These are phyloP conservation scores for Pongo pygmaeus DNA, from an alignment of 2,113 vertebrate genomes.

Conservation along the genomic window DNA sequence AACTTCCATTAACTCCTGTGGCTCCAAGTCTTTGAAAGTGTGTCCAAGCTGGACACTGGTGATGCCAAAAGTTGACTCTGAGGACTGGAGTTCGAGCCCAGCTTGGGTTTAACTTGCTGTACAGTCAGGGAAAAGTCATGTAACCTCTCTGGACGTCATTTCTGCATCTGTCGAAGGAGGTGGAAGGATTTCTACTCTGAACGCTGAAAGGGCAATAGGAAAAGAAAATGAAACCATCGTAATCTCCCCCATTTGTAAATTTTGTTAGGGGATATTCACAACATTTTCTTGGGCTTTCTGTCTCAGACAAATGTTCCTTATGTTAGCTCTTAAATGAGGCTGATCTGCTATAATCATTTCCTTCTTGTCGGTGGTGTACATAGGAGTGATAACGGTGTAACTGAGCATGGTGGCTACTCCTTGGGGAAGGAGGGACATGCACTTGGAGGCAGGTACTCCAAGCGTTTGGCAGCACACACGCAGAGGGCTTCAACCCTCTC, in stretches of 20 bases:
- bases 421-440: accelerated
- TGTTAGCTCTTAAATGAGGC: neutral
- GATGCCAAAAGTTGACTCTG: neutral
- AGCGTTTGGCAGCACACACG: neutral
- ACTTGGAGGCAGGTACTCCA: accelerated
- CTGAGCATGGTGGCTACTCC: accelerated
- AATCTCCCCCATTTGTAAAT: neutral
- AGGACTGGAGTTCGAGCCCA: neutral
- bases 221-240: neutral
- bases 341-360: accelerated
- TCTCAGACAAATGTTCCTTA: neutral
- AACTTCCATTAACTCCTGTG: neutral
- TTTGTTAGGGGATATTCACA: neutral
- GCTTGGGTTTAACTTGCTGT: neutral
- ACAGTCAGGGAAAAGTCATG: neutral
- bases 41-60: neutral
- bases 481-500: neutral
- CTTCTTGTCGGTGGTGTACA: too few relatives aligned
- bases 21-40: neutral
- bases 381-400: accelerated
- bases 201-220: neutral
- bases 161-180: neutral
- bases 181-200: neutral
- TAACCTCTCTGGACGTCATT: neutral
- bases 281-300: neutral